These are phyloP conservation scores for Maconellicoccus hirsutus DNA, from an alignment of 1,140 invertebrate genomes.

Conservation along the genomic window DNA sequence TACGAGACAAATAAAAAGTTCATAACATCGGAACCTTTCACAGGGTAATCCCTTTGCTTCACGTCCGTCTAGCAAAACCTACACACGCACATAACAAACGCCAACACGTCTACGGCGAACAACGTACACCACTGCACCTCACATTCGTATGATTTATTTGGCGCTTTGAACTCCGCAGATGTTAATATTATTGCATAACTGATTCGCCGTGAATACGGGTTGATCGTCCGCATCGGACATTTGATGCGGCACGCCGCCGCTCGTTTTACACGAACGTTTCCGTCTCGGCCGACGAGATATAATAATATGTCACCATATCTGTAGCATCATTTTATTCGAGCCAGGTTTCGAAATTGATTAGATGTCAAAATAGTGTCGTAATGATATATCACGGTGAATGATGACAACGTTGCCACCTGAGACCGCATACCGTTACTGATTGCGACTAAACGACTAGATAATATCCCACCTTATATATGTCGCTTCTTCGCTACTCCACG, in stretches of 20 bases:
- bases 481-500: not conserved
- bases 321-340: not conserved
- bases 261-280: not conserved
- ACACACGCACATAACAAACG: not conserved
- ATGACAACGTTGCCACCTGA: slow-evolving; percentile 18
- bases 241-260: no score
- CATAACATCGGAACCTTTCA: not conserved
- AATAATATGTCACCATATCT: slow-evolving; percentile 9
- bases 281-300: not conserved
- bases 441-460: slow-evolving; percentile 19
- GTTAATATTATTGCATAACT: no score
- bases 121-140: not conserved
- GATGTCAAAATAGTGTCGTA: slow-evolving; percentile 18
- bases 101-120: not conserved
- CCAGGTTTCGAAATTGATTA: slow-evolving; percentile 9
- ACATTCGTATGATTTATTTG: not conserved
- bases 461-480: slow-evolving; percentile 9
- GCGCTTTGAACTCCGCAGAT: not conserved
- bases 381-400: slow-evolving; percentile 16
- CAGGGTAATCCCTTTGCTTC: not conserved
- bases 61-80: not conserved
- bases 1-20: not conserved
- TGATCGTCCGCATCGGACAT: no score
- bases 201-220: no score
- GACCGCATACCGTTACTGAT: slow-evolving; percentile 20